A percentile compares a stretch with the other conserved stretches of the same genome.
These are phyloP conservation scores for Micronycteris hirsuta DNA, from an alignment of 2,113 vertebrate genomes.

Conservation along the genomic window DNA sequence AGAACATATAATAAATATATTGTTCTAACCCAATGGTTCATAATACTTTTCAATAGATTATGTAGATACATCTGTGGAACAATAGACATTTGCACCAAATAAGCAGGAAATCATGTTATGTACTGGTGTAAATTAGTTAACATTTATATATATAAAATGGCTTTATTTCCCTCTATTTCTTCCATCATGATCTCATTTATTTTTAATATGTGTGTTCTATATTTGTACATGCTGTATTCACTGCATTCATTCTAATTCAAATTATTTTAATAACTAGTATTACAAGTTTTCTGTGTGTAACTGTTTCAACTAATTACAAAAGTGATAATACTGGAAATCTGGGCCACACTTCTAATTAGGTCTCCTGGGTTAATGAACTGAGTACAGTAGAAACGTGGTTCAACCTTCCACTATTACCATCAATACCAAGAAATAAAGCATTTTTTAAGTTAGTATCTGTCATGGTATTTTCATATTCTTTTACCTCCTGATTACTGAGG, in stretches of 20 bases:
- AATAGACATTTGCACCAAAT: background rate
- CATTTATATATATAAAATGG: too few relatives aligned
- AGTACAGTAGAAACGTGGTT: background rate
- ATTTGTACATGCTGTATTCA: background rate
- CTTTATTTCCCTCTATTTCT: background rate
- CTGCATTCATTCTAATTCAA: background rate
- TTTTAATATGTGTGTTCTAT: background rate
- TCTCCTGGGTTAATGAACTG: background rate
- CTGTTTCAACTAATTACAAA: constrained; percentile 3
- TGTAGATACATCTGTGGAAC: background rate
- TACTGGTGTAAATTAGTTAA: background rate
- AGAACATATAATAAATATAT: background rate
- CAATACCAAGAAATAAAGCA: background rate
- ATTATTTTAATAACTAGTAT: background rate
- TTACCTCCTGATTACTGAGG: background rate
- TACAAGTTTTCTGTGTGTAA: background rate
- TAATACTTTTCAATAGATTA: background rate
- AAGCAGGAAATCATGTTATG: background rate
- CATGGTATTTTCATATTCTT: background rate
- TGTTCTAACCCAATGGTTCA: background rate
- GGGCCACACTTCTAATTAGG: background rate
- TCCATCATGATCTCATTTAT: background rate
- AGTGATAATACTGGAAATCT: background rate
- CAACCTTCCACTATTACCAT: background rate
- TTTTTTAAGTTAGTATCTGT: background rate